These are phyloP conservation scores for Drosophila rubida DNA, from an alignment of 2,888 invertebrate species.

Conservation along the genomic window DNA sequence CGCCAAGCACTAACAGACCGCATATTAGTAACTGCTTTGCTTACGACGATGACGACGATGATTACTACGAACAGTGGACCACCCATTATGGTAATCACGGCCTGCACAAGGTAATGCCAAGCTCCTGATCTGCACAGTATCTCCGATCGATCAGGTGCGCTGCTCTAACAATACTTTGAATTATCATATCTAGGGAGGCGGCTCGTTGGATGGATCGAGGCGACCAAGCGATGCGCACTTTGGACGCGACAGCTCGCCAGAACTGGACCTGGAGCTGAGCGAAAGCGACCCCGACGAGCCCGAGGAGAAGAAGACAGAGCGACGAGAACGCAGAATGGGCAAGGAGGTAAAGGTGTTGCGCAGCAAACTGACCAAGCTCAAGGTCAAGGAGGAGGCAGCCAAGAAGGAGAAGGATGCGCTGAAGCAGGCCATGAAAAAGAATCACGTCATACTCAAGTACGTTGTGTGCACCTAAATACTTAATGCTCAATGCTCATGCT, in stretches of 20 bases:
- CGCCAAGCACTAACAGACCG: constrained; percentile 79
- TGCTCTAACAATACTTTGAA: constrained; percentile 12
- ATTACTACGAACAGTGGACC: constrained; percentile 53
- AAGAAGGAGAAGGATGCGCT: constrained; percentile 91
- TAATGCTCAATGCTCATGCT: background rate
- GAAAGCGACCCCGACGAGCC: constrained; percentile 89
- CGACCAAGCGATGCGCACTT: constrained; percentile 83
- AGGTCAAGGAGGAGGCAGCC: constrained; percentile 89
- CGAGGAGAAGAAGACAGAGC: constrained; percentile 87
- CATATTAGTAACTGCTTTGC: constrained; percentile 84
- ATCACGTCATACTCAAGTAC: constrained; percentile 90
- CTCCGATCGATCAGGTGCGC: constrained; percentile 18
- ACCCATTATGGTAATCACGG: constrained; percentile 52
- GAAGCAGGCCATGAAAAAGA: constrained; percentile 92
- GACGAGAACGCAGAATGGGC: constrained; percentile 89
- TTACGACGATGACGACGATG: constrained; percentile 82
- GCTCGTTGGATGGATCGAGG: constrained; percentile 80
- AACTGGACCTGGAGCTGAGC: constrained; percentile 87
- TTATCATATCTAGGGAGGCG: constrained; percentile 70
- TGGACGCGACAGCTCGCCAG: constrained; percentile 87
- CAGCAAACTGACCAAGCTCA: constrained; percentile 86
- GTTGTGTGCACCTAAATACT: constrained; percentile 14
- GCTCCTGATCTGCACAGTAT: background rate
- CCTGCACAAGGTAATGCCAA: constrained; percentile 68
- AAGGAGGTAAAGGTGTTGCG: constrained; percentile 83